A percentile compares a stretch with the other conserved stretches of the same genome.
These are phyloP conservation scores for Tretioscincus oriximinensis DNA, from an alignment of 2,113 vertebrate species.

Conservation along the genomic window DNA sequence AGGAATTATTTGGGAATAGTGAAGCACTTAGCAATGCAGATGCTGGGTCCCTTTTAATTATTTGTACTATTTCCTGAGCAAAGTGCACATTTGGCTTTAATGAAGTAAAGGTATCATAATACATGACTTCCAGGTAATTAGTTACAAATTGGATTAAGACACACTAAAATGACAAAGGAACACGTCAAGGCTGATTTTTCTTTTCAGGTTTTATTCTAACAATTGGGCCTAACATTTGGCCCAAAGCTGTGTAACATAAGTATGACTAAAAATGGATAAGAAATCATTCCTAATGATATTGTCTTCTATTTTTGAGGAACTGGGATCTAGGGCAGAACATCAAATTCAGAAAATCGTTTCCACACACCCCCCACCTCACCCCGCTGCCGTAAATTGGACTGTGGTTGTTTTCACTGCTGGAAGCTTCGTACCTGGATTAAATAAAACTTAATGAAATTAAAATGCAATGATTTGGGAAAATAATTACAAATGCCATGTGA, in stretches of 20 bases:
- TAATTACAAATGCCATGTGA: slow-evolving; percentile 11
- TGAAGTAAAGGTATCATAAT: background rate
- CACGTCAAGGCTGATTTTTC: slow-evolving; percentile 17
- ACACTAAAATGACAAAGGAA: slow-evolving; percentile 19
- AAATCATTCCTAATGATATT: slow-evolving; percentile 25
- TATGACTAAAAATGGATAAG: slow-evolving; percentile 12
- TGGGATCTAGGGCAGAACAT: background rate
- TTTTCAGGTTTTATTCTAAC: slow-evolving; percentile 1
- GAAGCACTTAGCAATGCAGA: no score
- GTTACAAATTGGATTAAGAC: slow-evolving; percentile 35
- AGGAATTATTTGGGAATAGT: no score
- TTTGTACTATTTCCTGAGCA: no score
- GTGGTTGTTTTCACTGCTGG: background rate
- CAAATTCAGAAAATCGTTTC: background rate
- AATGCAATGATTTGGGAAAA: slow-evolving; percentile 29
- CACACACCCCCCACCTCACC: no score
- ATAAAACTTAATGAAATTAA: slow-evolving; percentile 28
- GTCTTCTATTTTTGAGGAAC: slow-evolving; percentile 9
- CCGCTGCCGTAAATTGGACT: background rate
- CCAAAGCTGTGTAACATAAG: slow-evolving; percentile 21
- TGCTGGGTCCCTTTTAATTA: no score
- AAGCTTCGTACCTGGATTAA: slow-evolving; percentile 15
- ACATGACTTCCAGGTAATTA: slow-evolving; percentile 14
- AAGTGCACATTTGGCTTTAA: background rate
- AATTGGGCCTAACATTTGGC: slow-evolving; percentile 14